phyloP scores from a whole-genome alignment of 1,140 invertebrate species.

The Pseudomyrmex cubaensis region DNA sequence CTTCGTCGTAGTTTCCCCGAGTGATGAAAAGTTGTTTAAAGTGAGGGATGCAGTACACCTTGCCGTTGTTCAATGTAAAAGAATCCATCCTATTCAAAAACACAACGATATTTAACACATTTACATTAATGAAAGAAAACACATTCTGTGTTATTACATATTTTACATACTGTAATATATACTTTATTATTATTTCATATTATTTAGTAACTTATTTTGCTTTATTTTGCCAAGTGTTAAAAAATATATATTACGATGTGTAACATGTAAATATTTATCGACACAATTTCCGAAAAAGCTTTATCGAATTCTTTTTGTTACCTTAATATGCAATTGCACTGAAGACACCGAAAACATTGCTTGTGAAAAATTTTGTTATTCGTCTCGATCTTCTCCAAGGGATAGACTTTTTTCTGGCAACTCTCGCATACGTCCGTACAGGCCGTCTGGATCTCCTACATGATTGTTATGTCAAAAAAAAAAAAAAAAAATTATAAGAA shows the following conservation, averaged over 20 bases:
- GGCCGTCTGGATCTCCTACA: slow-evolving; percentile 86
- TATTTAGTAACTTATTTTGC: neutral
- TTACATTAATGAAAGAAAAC: neutral
- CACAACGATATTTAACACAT: slow-evolving; percentile 58
- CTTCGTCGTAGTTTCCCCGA: slow-evolving; percentile 95
- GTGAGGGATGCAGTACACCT: slow-evolving; percentile 92
- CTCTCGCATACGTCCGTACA: slow-evolving; percentile 89
- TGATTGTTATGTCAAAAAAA: slow-evolving; percentile 67
- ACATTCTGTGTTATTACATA: neutral
- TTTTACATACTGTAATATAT: neutral
- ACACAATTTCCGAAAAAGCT: too few relatives aligned
- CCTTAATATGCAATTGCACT: slow-evolving; percentile 92
- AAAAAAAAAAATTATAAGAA: slow-evolving; percentile 30
- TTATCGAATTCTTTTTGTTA: slow-evolving; percentile 78
- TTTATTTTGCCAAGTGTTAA: too few relatives aligned
- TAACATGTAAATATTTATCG: too few relatives aligned
- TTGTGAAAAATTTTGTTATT: slow-evolving; percentile 91
- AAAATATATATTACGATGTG: neutral
- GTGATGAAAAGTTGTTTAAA: slow-evolving; percentile 93
- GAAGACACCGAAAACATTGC: slow-evolving; percentile 92
- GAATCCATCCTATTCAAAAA: slow-evolving; percentile 89
- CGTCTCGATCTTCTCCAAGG: slow-evolving; percentile 92
- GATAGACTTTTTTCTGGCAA: slow-evolving; percentile 92
- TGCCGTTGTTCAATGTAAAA: slow-evolving; percentile 91
- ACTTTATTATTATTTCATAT: neutral